Evolutionary conservation across 2,113 vertebrate genomes (phyloP).

Genomic region (Pseudopodoces humilis): DNA sequence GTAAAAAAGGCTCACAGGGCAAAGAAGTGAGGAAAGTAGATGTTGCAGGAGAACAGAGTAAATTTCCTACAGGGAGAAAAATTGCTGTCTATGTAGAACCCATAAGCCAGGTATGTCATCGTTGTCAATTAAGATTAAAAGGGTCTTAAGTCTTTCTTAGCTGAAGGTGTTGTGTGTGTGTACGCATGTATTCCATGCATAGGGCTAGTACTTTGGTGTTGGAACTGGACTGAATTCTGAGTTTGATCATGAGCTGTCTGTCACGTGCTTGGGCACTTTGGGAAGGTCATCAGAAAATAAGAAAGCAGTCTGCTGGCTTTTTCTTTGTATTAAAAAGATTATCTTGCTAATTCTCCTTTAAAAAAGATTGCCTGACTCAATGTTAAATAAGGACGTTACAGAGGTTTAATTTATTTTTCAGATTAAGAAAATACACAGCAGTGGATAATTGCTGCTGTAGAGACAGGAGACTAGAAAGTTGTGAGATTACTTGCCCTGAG

Average conservation of each 20-base stretch:
- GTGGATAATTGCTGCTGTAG: not conserved
- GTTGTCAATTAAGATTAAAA: not conserved
- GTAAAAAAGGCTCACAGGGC: not conserved
- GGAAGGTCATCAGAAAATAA: not conserved
- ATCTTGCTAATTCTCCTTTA: not conserved
- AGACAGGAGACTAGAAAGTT: not conserved
- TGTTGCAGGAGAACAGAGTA: not conserved
- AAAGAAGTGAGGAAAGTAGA: not conserved
- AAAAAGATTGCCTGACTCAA: not conserved
- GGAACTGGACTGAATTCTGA: not conserved
- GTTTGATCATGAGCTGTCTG: not conserved
- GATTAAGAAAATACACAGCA: not conserved
- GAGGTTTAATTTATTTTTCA: not conserved
- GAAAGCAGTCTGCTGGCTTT: not conserved
- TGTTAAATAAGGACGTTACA: not conserved
- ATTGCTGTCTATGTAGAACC: not conserved
- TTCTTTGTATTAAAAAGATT: not conserved
- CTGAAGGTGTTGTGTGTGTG: not conserved
- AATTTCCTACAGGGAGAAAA: not conserved
- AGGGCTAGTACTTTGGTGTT: not conserved
- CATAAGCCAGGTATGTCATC: not conserved
- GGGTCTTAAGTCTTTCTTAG: not conserved
- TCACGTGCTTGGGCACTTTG: not conserved
- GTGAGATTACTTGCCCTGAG: not conserved
- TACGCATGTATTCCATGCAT: not conserved